Evolutionary conservation across 2,797 vertebrate species (phyloP).

Genomic region (Cirrhinus molitorella): DNA sequence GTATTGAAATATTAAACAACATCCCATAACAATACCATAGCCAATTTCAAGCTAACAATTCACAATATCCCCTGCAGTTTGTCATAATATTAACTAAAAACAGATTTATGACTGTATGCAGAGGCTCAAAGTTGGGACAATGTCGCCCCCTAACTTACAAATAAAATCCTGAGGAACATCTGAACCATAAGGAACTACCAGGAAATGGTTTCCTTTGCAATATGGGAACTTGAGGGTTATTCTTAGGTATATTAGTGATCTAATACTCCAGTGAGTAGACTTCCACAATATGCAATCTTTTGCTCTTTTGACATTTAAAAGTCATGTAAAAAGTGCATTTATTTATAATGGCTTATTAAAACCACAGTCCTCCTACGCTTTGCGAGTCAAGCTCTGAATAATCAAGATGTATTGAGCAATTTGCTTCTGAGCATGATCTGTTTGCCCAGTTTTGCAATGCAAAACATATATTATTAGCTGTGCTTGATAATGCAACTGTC

Average conservation of each 20-base stretch:
- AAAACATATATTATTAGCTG: not conserved
- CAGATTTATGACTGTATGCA: not conserved
- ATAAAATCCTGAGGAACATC: not conserved
- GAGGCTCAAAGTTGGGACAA: not conserved
- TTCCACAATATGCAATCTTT: not conserved
- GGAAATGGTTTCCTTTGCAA: not conserved
- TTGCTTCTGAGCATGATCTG: not conserved
- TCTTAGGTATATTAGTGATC: not conserved
- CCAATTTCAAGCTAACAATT: conserved; percentile 3
- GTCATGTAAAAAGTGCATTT: not conserved
- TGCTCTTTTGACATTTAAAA: not conserved
- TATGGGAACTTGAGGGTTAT: not conserved
- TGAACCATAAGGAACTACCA: not conserved
- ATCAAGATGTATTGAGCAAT: not conserved
- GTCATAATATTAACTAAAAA: not conserved
- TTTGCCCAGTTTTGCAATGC: not conserved
- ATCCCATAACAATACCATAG: too few relatives aligned
- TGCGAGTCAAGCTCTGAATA: not conserved
- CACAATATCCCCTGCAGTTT: not conserved
- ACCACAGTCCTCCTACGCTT: not conserved
- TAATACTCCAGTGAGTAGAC: not conserved
- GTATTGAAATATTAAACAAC: not conserved
- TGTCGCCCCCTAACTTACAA: not conserved
- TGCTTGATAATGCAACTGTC: not conserved
- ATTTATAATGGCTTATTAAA: conserved; percentile 16